A percentile compares a stretch with the other conserved stretches of the same genome.
Conservation (phyloP, 1,140 invertebrate species). For the Teleogryllus occipitalis region DNA sequence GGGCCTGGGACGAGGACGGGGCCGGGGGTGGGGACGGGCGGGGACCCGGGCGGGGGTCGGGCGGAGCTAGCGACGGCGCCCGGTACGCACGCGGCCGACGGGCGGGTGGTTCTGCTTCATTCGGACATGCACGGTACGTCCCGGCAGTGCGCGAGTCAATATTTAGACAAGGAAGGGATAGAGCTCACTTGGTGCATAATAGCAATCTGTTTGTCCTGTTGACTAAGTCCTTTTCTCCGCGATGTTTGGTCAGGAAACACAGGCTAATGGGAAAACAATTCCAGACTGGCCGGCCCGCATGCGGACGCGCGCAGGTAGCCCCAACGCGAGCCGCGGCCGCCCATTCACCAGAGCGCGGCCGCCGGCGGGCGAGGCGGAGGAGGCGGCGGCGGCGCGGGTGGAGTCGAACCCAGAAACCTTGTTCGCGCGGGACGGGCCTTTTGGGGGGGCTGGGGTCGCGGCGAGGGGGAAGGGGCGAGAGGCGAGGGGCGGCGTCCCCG, state of each 20-base stretch:
- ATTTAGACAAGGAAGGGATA: constrained; percentile 4
- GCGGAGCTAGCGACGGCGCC: neutral
- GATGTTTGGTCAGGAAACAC: neutral
- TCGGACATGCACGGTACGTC: constrained; percentile 1
- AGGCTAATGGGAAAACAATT: neutral
- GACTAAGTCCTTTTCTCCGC: constrained; percentile 3
- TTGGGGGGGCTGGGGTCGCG: too few species aligned
- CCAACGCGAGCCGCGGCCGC: neutral
- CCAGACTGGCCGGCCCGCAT: neutral
- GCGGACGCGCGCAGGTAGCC: neutral
- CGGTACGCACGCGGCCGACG: neutral
- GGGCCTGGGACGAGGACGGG: neutral
- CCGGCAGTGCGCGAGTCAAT: neutral
- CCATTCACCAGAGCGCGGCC: neutral
- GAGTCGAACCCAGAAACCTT: neutral
- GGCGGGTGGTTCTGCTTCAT: constrained; percentile 2
- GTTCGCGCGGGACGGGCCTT: too few species aligned
- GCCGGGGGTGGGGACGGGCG: too few species aligned
- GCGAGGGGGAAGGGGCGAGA: neutral
- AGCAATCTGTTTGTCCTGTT: neutral
- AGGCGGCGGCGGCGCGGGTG: too few species aligned
- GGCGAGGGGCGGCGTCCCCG: neutral
- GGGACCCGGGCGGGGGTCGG: too few species aligned
- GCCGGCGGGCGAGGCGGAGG: too few species aligned
- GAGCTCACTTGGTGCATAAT: constrained; percentile 3